These are phyloP conservation scores for Balearica regulorum DNA, from an alignment of 2,797 vertebrate genomes.

Conservation along the genomic window DNA sequence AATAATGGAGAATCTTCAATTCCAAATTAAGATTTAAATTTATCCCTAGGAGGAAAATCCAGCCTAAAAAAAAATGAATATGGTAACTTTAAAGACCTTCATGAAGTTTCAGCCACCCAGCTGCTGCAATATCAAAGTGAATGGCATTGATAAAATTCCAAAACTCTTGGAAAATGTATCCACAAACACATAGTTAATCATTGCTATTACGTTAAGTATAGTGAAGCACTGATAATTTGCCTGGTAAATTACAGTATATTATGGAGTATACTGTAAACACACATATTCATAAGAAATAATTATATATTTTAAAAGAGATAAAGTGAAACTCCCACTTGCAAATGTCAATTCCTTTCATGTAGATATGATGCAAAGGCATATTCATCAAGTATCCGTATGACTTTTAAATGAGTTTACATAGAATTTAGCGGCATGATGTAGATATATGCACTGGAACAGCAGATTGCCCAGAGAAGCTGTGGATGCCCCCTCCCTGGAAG, in stretches of 20 bases:
- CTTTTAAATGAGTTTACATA: neutral
- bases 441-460: neutral
- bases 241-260: constrained; percentile 15
- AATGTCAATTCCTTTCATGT: neutral
- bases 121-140: neutral
- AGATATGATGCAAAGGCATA: neutral
- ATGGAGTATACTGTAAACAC: neutral
- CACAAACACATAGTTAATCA: neutral
- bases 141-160: neutral
- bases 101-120: neutral
- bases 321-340: neutral
- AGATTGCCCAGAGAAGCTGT: no score
- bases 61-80: neutral
- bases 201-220: constrained; percentile 12
- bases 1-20: neutral
- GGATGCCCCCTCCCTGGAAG: no score
- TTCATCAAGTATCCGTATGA: neutral
- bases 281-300: constrained; percentile 13
- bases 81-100: neutral
- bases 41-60: neutral
- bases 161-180: neutral
- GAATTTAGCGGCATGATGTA: neutral
- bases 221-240: constrained; percentile 6
- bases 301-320: neutral
- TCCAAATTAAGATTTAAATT: neutral